Evolutionary conservation across 2,113 vertebrate species (phyloP), one percentile per base, ranked within the genome.

Genomic region (Isichthys henryi): DNA sequence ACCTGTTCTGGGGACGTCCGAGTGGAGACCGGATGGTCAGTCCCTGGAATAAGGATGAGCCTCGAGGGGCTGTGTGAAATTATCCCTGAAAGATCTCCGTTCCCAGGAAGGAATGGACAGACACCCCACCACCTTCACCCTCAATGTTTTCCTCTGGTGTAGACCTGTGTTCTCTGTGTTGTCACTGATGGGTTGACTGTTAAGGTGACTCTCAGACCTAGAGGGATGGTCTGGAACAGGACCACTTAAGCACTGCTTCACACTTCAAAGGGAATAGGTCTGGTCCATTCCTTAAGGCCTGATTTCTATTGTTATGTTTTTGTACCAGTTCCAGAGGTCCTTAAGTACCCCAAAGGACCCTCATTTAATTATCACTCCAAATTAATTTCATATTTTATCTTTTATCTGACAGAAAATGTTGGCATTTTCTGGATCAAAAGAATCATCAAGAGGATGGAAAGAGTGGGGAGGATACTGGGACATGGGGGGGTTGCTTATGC

Each of bases 301-400:
- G 52, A 46, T 13, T 87, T 53, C 27, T 52, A 53, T 52, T 49
- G 45, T 17, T 31, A 43, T 80, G 13, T 6, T 80, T 84, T 49
- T 46, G 23, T 13, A 53, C 49, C n/a, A 39, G 17, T 86, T 49
- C 53, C 27, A 43, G 27, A 48, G 7, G 21, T 53, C 48, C 5
- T 27, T 3, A 53, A 50, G 15, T n/a, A 89, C 70, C 70, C 31
- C 49, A 10, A 52, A 23, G 17, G 46, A 21, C 23, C 23, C 48
- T 56, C 39, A 89, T 89, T 17, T 53, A 56, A 88, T 80, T 48
- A 89, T 19, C 70, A 45, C n/a, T 80, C 11, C 58, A 88, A 17
- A 62, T 88, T 62, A 70, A 31, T 11, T 70, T 70, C n/a, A 70
- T 70, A 70, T 13, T 70, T 70, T 31, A 13, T 70, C 62, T 11